Evolutionary conservation across 2,888 invertebrate genomes (phyloP), one percentile per base, ranked within the genome.

Genomic region (Nephrocerus scutellatus): DNA sequence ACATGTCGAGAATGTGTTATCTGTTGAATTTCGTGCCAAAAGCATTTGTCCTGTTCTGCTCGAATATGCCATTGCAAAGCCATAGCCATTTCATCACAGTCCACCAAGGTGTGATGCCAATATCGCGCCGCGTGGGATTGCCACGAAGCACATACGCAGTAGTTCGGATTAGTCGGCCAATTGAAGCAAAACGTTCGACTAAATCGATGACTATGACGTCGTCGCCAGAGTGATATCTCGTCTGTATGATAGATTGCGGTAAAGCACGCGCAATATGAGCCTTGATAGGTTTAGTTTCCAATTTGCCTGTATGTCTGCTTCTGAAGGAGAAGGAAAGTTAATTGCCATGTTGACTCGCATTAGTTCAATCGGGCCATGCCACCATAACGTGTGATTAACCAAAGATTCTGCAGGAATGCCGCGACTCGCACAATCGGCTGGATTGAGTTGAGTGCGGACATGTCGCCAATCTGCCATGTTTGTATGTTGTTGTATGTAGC

Each of bases 141-240:
- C 25, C n/a, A 20, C 36, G 29, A 6, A 36, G 29, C 22, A 36
- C 29, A 29, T 22, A 36, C 9, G 36, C 36, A 3, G 21, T 36
- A 10, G 36, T 29, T 16, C 36, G 36, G 12, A 36, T 8, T n/a
- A 36, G 8, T 6, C 29, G 5, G 22, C 36, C 22, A 36, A 36
- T 30, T 3, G 18, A 19, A 7, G 15, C 18, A 14, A 36, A 36
- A 10, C 36, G 36, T n/a, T 36, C 30, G 29, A 36, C 16, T 10
- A 26, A 28, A 15, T 26, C 26, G 26, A 35, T 26, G 10, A 20
- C n/a, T 20, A 35, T 35, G 26, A 35, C 20, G 5, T 30, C 30
- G 20, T 26, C 8, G 20, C 14, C 34, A n/a, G 20, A 20, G 10
- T 6, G 12, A 18, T 23, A 23, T 36, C 23, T 22, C 12, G 23